Base-by-base conservation (phyloP, 1,140 invertebrate genomes). In the Pogonognathellus flavescens region DNA sequence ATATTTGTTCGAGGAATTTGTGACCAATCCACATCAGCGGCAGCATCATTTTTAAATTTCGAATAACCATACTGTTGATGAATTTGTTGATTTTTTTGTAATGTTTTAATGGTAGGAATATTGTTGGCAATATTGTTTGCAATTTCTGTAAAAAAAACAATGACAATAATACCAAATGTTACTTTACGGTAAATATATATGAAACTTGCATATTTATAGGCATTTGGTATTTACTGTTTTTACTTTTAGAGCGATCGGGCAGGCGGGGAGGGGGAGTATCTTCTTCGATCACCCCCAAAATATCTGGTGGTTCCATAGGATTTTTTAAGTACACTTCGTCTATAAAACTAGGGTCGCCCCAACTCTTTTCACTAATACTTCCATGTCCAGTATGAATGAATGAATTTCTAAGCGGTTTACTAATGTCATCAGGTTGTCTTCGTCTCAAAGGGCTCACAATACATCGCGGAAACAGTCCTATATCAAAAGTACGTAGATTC, bases 401-500 rank as follows among this genome's bases (percentile, higher is more conserved):
- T n/a, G 95, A 96, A 90, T 96, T 95, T 88, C 95, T 93, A 16
- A 97, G 89, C 0, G 95, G 95, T 89, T 94, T 94, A 88, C 94
- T 95, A 41, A 96, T 95, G 89, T 95, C 95, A 76, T 94, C 92
- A 0, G 92, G 89, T n/a, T 92, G 92, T 89, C 93, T 93, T 16
- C 92, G 91, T n/a, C 93, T 90, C 91, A 94, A 93, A 0, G 94
- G 93, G 89, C 95, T 94, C 0, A 95, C 93, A 13, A 95, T 90
- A 87, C 93, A 93, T 8, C 95, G 92, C 83, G 92, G 93, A 90
- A 94, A 94, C 82, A 90, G 86, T 7, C 96, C 97, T 80, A 99
- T 94, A 88, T 97, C 93, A 89, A 95, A 95, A 0, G 96, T 97
- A 82, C 96, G 92, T 90, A 97, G 95, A 91, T 98, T 98, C 91